A percentile compares a stretch with the other conserved stretches of the same genome.
Evolutionary conservation across 1,140 invertebrate genomes (phyloP).

Genomic region (Megathymus violae): DNA sequence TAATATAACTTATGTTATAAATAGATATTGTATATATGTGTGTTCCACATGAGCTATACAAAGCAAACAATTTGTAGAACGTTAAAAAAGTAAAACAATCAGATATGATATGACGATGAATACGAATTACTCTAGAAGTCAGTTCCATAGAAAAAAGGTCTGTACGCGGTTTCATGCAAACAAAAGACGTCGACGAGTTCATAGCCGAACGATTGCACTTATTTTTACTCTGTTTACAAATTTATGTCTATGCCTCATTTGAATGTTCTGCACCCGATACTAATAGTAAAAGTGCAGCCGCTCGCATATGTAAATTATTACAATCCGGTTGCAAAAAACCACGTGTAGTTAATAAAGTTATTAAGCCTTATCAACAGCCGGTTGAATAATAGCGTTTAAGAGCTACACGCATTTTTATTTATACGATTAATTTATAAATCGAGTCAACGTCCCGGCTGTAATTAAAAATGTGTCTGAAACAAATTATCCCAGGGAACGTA

Average conservation of each 20-base stretch:
- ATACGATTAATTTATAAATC: slow-evolving; percentile 26
- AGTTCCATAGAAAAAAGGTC: slow-evolving; percentile 5
- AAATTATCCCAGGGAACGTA: slow-evolving; percentile 29
- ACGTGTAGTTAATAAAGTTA: slow-evolving; percentile 26
- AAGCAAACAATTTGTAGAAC: not conserved
- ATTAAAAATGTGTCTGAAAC: slow-evolving; percentile 33
- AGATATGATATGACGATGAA: slow-evolving; percentile 6
- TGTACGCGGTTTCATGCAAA: slow-evolving; percentile 3
- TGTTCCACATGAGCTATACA: not conserved
- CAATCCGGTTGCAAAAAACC: slow-evolving; percentile 27
- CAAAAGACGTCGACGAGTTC: slow-evolving; percentile 45
- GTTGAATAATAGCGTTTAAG: slow-evolving; percentile 9
- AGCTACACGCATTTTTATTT: slow-evolving; percentile 26
- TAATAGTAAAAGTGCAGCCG: slow-evolving; percentile 28
- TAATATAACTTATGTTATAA: too few species aligned
- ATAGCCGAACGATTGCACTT: slow-evolving; percentile 15
- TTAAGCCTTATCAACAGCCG: slow-evolving; percentile 30
- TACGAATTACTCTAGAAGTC: slow-evolving; percentile 7
- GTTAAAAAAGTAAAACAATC: slow-evolving; percentile 1
- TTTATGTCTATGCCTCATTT: slow-evolving; percentile 25
- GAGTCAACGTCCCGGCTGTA: slow-evolving; percentile 20
- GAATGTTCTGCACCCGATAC: slow-evolving; percentile 25
- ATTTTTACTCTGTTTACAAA: slow-evolving; percentile 29
- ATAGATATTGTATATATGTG: too few species aligned
- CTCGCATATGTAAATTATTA: slow-evolving; percentile 26